These are phyloP conservation scores for Danaus plexippus DNA, from an alignment of 1,140 invertebrate species.

Conservation along the genomic window DNA sequence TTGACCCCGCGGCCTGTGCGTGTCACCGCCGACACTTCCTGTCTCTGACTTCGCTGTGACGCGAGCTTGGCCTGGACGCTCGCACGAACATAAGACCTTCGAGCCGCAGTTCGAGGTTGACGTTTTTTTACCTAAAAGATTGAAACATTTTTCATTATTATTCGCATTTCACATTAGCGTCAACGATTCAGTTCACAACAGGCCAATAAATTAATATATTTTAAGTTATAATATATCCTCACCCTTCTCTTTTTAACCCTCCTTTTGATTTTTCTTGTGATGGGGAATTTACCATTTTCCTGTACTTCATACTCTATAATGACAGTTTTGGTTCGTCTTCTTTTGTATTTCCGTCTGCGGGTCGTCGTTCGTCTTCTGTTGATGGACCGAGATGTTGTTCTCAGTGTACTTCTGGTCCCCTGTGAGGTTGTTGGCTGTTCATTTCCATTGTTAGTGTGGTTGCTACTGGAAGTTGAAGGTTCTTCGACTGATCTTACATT, in stretches of 20 bases:
- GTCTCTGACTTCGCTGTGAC: conserved; percentile 16
- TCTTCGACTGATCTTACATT: conserved; percentile 37
- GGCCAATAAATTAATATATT: not conserved
- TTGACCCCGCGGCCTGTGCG: conserved; percentile 32
- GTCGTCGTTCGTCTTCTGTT: conserved; percentile 22
- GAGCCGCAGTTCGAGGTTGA: conserved; percentile 61
- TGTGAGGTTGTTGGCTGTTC: conserved; percentile 31
- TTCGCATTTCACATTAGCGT: not conserved
- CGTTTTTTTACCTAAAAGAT: conserved; percentile 35
- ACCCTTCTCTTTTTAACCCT: conserved; percentile 61
- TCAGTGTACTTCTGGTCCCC: conserved; percentile 17
- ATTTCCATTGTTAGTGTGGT: conserved; percentile 24
- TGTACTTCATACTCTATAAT: conserved; percentile 72
- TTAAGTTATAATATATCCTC: conserved; percentile 7
- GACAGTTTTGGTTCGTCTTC: conserved; percentile 63
- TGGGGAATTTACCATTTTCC: conserved; percentile 72
- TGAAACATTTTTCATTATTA: conserved; percentile 1
- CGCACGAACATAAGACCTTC: conserved; percentile 48
- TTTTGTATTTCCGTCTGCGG: conserved; percentile 38
- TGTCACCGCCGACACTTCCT: conserved; percentile 28
- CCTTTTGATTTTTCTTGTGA: conserved; percentile 65
- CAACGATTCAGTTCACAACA: not conserved
- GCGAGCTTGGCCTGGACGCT: conserved; percentile 50
- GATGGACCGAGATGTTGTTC: conserved; percentile 13
- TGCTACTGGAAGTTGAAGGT: conserved; percentile 72